Evolutionary conservation across 2,797 vertebrate species (phyloP).

Genomic region (Gobionotothen gibberifrons): DNA sequence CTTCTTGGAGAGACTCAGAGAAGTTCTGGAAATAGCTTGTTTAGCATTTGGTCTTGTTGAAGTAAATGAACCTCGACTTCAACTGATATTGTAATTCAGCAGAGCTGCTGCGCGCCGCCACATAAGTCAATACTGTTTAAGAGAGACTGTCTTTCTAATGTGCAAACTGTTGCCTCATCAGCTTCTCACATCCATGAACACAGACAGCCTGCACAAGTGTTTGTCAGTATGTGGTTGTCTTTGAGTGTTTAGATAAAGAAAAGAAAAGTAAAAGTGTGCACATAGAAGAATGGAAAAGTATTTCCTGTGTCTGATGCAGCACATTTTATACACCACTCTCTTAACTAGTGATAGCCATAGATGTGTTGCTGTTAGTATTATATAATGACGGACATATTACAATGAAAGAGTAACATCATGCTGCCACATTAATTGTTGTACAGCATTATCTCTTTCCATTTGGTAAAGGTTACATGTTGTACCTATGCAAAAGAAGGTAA

Average conservation of each 20-base stretch:
- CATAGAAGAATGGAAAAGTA: not conserved
- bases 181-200: constrained; percentile 1
- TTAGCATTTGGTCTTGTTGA: constrained; percentile 27
- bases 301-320: not conserved
- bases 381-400: too few species aligned
- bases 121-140: constrained; percentile 59
- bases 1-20: not conserved
- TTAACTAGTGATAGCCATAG: not conserved
- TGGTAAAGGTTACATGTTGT: too few species aligned
- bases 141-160: constrained; percentile 45
- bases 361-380: too few species aligned
- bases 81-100: constrained; percentile 53
- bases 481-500: too few species aligned
- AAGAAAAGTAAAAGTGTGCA: not conserved
- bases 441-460: too few species aligned
- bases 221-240: not conserved
- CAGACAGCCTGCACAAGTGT: not conserved
- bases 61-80: constrained; percentile 56
- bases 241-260: not conserved
- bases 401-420: too few species aligned
- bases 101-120: constrained; percentile 30
- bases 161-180: constrained; percentile 42
- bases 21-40: constrained; percentile 17
- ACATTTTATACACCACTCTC: not conserved
- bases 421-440: too few species aligned